These are phyloP conservation scores for Alouatta caraya DNA, from an alignment of 2,797 vertebrate genomes.

Conservation along the genomic window DNA sequence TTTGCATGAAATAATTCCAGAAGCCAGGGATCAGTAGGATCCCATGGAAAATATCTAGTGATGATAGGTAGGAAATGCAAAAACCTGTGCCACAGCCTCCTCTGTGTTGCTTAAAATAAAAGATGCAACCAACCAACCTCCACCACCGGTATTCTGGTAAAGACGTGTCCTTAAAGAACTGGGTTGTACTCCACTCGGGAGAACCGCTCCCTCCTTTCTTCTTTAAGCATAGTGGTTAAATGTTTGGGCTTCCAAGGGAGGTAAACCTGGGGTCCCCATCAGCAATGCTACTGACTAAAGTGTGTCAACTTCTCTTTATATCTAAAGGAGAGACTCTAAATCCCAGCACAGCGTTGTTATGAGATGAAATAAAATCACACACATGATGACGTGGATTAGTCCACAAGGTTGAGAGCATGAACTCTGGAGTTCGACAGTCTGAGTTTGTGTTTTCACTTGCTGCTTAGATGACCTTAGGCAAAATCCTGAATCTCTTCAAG, in stretches of 20 bases:
- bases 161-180: neutral
- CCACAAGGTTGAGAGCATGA: neutral
- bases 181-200: neutral
- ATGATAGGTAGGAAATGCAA: neutral
- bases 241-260: neutral
- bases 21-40: neutral
- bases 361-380: neutral
- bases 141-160: neutral
- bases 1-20: constrained; percentile 25
- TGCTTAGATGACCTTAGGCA: neutral
- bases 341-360: neutral
- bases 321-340: neutral
- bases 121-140: neutral
- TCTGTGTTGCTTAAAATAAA: neutral
- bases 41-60: neutral
- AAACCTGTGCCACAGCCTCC: neutral
- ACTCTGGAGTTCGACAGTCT: neutral
- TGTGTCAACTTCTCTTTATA: neutral
- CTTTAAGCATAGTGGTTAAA: neutral
- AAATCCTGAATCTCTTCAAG: neutral
- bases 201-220: neutral
- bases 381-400: neutral
- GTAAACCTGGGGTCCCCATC: neutral
- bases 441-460: neutral
- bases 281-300: neutral